Evolutionary conservation across 1,140 invertebrate genomes (phyloP).

Genomic region (Eupristina koningsbergeri): DNA sequence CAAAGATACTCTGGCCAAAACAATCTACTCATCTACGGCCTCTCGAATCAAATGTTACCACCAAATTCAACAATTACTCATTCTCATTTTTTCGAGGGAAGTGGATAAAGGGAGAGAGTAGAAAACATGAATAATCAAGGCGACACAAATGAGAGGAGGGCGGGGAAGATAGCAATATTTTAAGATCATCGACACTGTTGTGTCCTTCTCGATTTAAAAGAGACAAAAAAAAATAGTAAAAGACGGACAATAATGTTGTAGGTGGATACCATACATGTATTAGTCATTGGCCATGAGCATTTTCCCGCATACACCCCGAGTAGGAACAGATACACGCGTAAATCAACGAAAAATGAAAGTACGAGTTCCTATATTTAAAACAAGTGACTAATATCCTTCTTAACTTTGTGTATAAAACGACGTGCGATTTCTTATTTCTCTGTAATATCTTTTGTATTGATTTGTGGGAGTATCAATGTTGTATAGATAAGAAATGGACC

Average conservation of each 20-base stretch:
- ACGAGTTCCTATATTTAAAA: conserved; percentile 43
- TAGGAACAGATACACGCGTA: background rate
- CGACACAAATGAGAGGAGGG: too few relatives aligned
- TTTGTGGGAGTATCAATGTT: too few relatives aligned
- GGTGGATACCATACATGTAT: too few relatives aligned
- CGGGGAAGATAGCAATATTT: too few relatives aligned
- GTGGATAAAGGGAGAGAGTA: too few relatives aligned
- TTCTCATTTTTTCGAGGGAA: background rate
- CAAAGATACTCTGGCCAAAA: background rate
- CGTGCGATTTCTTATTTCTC: background rate
- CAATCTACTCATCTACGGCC: background rate
- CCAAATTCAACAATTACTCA: background rate
- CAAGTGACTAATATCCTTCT: conserved; percentile 46
- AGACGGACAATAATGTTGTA: too few relatives aligned
- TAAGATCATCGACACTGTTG: too few relatives aligned
- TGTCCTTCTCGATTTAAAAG: background rate
- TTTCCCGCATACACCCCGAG: too few relatives aligned
- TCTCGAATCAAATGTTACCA: background rate
- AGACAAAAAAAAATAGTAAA: background rate
- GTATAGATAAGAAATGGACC: too few relatives aligned
- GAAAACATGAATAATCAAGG: too few relatives aligned
- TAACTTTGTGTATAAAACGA: background rate
- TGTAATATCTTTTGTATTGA: background rate
- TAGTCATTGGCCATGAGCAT: background rate
- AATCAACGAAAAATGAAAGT: conserved; percentile 41